phyloP scores from a whole-genome alignment of 2,113 vertebrate genomes.

The Brevimyrus niger region DNA sequence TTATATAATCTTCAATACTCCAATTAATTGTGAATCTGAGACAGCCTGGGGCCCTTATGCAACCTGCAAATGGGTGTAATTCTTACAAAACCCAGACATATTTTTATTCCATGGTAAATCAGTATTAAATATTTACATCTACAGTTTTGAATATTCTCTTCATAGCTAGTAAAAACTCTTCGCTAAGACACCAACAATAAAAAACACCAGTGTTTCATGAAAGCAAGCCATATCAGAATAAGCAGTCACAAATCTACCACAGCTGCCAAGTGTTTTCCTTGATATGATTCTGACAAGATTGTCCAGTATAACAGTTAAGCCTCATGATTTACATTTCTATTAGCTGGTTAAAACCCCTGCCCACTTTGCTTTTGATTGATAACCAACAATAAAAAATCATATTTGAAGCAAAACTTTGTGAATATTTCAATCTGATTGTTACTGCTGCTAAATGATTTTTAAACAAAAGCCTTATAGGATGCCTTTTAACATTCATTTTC shows the following conservation, averaged over 20 bases:
- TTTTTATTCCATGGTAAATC: not conserved
- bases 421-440: not conserved
- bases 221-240: not conserved
- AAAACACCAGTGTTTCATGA: not conserved
- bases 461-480: not conserved
- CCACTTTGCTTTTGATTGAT: not conserved
- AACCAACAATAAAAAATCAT: not conserved
- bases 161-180: not conserved
- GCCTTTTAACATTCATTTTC: not conserved
- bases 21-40: not conserved
- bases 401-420: constrained; percentile 1
- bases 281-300: not conserved
- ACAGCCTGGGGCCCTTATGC: not conserved
- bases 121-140: not conserved
- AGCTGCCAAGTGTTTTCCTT: not conserved
- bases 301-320: not conserved
- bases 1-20: not conserved
- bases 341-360: not conserved
- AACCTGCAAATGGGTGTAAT: not conserved
- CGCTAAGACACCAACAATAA: too few species aligned
- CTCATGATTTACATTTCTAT: not conserved
- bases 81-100: not conserved
- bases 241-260: not conserved
- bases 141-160: not conserved
- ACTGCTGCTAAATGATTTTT: not conserved